These are phyloP conservation scores for Parnassius orleans DNA, from an alignment of 2,888 invertebrate species.

Conservation along the genomic window DNA sequence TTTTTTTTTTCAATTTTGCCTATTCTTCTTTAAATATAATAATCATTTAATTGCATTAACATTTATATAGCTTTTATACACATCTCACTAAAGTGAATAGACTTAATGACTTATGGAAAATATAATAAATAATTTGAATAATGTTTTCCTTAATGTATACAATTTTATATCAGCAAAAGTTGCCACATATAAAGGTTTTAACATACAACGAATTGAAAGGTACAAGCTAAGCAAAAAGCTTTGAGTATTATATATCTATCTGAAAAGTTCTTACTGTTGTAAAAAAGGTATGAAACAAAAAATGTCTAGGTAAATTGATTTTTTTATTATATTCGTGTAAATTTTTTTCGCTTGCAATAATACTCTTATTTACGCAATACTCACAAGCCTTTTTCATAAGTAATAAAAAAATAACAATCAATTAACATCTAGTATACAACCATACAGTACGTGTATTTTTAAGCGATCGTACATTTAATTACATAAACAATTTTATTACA, in stretches of 20 bases:
- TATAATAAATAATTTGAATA: conserved; percentile 21
- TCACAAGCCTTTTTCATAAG: conserved; percentile 63
- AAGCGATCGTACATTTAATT: conserved; percentile 1
- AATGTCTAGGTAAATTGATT: no score
- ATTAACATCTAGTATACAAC: conserved; percentile 26
- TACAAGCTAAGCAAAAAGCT: conserved; percentile 33
- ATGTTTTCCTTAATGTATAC: conserved; percentile 20
- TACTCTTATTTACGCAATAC: conserved; percentile 52
- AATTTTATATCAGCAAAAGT: conserved; percentile 29
- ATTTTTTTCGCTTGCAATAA: background rate
- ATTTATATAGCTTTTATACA: conserved; percentile 28
- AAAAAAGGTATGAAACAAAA: no score
- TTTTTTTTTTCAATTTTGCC: conserved; percentile 36
- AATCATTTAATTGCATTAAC: conserved; percentile 28
- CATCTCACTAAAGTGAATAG: conserved; percentile 24
- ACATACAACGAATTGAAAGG: conserved; percentile 26
- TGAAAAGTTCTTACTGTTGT: conserved; percentile 6
- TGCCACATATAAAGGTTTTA: conserved; percentile 9
- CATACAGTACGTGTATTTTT: conserved; percentile 16
- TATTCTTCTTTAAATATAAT: conserved; percentile 32
- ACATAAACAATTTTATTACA: background rate
- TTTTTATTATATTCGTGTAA: no score
- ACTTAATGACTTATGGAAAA: conserved; percentile 20
- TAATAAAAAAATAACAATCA: conserved; percentile 31
- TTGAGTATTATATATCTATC: conserved; percentile 2